phyloP scores from a whole-genome alignment of 1,140 invertebrate genomes.

The Tetraneura akinire region DNA sequence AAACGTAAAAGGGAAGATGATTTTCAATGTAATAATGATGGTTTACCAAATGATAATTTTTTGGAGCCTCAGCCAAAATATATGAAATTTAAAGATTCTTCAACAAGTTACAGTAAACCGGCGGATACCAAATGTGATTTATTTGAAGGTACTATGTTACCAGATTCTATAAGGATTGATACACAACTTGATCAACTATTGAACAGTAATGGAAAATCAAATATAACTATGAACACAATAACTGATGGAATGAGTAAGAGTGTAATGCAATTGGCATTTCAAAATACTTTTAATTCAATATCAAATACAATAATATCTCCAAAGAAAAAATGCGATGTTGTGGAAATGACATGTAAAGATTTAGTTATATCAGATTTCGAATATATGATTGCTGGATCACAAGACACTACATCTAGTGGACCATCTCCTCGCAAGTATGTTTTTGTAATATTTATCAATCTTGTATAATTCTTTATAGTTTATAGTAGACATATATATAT shows the following conservation, averaged over 20 bases:
- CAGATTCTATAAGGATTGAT: constrained; percentile 50
- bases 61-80: constrained; percentile 6
- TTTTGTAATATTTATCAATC: neutral
- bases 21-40: neutral
- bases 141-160: constrained; percentile 41
- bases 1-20: constrained; percentile 53
- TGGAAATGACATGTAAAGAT: constrained; percentile 29
- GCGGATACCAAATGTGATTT: neutral
- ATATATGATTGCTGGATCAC: constrained; percentile 42
- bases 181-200: constrained; percentile 51
- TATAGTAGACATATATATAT: neutral
- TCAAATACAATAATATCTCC: constrained; percentile 47
- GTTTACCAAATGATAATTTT: neutral
- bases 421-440: constrained; percentile 50
- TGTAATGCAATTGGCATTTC: constrained; percentile 47
- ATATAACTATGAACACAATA: neutral
- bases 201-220: constrained; percentile 24
- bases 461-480: neutral
- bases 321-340: neutral
- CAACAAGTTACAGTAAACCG: constrained; percentile 1
- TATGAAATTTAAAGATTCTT: constrained; percentile 18
- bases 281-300: constrained; percentile 52
- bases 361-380: constrained; percentile 33
- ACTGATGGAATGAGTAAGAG: constrained; percentile 29
- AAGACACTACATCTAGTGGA: constrained; percentile 42